These are phyloP conservation scores for Calidris pugnax DNA, from an alignment of 2,113 vertebrate genomes.

Conservation along the genomic window DNA sequence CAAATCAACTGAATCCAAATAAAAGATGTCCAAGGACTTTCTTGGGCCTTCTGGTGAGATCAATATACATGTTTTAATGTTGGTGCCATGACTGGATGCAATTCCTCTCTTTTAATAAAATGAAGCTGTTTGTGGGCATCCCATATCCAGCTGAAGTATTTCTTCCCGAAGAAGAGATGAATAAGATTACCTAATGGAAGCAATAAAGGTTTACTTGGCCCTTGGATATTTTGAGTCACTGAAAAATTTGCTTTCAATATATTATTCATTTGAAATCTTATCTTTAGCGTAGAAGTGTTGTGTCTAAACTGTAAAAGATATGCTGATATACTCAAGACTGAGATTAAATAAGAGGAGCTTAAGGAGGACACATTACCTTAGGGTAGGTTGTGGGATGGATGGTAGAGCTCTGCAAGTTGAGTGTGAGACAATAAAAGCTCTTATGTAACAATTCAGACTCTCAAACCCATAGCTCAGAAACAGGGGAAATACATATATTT, in stretches of 20 bases:
- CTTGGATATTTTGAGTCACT: not conserved
- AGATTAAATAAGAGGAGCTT: not conserved
- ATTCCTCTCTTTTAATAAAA: not conserved
- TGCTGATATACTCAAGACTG: not conserved
- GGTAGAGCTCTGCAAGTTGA: not conserved
- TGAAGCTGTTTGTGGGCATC: not conserved
- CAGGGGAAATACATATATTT: rapidly evolving
- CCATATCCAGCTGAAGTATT: not conserved
- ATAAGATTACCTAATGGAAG: not conserved
- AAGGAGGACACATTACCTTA: not conserved
- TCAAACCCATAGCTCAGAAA: not conserved
- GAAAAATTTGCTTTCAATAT: not conserved
- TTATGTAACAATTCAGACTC: not conserved
- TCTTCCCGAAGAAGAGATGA: not conserved
- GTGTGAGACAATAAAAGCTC: not conserved
- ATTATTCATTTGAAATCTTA: not conserved
- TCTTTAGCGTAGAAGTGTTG: not conserved
- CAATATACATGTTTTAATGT: not conserved
- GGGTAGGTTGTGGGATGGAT: not conserved
- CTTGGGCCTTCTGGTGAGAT: not conserved
- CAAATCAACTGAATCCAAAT: not conserved
- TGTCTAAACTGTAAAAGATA: not conserved
- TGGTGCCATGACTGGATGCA: not conserved
- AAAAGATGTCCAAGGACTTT: not conserved
- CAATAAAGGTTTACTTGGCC: not conserved